Conservation (phyloP, 64 coral and sea anemone species). For the Platygyra sinensis region DNA sequence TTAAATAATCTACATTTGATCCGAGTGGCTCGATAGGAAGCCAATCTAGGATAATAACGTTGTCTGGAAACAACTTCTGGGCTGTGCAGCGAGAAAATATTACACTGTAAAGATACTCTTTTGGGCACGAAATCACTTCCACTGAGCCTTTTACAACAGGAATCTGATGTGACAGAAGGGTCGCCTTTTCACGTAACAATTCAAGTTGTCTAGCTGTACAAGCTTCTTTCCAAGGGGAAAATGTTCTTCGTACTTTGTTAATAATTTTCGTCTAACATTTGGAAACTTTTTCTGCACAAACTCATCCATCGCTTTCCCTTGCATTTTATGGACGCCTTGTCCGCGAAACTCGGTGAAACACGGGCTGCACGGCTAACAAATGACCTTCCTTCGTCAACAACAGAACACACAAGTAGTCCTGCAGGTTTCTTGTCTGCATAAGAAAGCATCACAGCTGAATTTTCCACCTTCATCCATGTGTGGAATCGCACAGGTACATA, state of each 20-base stretch:
- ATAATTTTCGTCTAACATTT: background rate
- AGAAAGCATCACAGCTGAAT: constrained; percentile 29
- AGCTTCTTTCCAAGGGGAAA: background rate
- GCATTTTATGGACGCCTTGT: constrained; percentile 9
- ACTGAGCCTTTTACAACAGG: background rate
- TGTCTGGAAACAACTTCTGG: background rate
- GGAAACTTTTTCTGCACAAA: constrained; percentile 12
- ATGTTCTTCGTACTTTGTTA: background rate
- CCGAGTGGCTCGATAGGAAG: background rate
- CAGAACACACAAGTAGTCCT: background rate
- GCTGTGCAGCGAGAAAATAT: background rate
- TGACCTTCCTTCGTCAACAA: constrained; percentile 45
- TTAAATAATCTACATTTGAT: constrained; percentile 36
- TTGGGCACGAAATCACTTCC: background rate
- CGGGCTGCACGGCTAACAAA: background rate
- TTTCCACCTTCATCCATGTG: constrained; percentile 32
- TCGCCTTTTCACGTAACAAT: background rate
- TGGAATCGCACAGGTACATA: constrained; percentile 42
- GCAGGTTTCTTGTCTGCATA: constrained; percentile 3
- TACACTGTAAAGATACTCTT: background rate
- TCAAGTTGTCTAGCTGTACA: background rate
- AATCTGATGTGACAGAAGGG: background rate
- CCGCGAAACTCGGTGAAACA: constrained; percentile 24
- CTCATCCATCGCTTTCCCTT: background rate
- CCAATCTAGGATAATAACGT: background rate